Evolutionary conservation across 2,113 vertebrate species (phyloP), one percentile per base, ranked within the genome.

Genomic region (pig (Sus scrofa)): DNA sequence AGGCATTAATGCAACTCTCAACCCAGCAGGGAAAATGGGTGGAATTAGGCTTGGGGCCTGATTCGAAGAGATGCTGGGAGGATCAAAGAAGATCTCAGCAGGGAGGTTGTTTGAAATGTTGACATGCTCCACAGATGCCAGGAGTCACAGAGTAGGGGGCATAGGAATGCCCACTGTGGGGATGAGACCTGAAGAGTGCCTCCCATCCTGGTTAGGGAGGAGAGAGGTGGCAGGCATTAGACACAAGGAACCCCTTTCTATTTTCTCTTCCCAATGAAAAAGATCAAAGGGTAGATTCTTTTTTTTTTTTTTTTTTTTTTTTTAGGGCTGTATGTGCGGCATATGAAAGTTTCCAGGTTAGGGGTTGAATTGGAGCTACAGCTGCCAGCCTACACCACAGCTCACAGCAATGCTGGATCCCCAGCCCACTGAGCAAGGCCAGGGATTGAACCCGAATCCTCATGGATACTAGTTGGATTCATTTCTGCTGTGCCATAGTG

Each of bases 91-190:
- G 75, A 63, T 56, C 88, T 96, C 56, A 6, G 92, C 71, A 27
- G 84, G 93, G 83, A 91, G 58, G 26, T 30, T 89, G 90, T 97
- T 93, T 94, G 91, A 94, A 93, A 96, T 34, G 54, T 63, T 89
- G 87, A 88, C 50, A 34, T 0, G n/a, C 39, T 78, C 79, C 32
- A 30, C 22, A 68, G 67, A 70, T 52, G 94, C 67, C 83, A 14
- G 78, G 50, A 86, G 52, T 39, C 82, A 14, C 1, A 12, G 58
- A 20, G 54, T 22, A 85, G 58, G 75, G 84, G 63, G 16, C 60
- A 2, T 13, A n/a, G 56, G 87, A 85, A 79, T 39, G 83, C 24
- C 14, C 52, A 10, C 34, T 34, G 27, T 50, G 54, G 74, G 56
- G 75, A 44, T 18, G 52, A 70, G 27, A 60, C 20, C 60, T 60